A percentile compares a stretch with the other conserved stretches of the same genome.
Conservation (phyloP, 2,113 vertebrate genomes). For the Scortum barcoo region DNA sequence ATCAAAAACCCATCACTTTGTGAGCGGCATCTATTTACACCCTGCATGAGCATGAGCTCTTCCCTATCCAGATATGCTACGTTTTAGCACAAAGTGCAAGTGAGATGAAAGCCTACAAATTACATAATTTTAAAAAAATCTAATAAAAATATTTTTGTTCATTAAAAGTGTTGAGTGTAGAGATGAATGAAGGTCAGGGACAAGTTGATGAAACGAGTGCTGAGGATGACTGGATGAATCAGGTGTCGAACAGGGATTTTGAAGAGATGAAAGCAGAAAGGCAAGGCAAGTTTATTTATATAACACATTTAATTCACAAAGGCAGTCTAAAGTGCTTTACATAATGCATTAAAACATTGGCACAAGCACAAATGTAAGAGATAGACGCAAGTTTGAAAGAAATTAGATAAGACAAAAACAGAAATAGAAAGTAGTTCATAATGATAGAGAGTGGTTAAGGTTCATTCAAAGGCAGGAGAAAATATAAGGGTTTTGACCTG, state of each 20-base stretch:
- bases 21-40: conserved; percentile 32
- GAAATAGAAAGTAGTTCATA: background rate
- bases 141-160: conserved; percentile 7
- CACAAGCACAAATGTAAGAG: conserved; percentile 6
- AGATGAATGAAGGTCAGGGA: conserved; percentile 37
- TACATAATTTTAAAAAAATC: conserved; percentile 14
- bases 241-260: conserved; percentile 35
- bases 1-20: conserved; percentile 30
- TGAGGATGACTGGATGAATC: conserved; percentile 22
- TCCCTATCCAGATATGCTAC: conserved; percentile 6
- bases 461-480: conserved; percentile 9
- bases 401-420: background rate
- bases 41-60: conserved; percentile 20
- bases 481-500: background rate
- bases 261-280: conserved; percentile 53
- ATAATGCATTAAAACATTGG: conserved; percentile 31
- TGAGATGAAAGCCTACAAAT: conserved; percentile 39
- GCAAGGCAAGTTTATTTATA: conserved; percentile 55
- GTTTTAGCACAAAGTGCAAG: conserved; percentile 11
- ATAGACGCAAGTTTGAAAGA: background rate
- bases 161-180: conserved; percentile 15
- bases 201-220: conserved; percentile 32
- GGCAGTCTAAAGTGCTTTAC: conserved; percentile 36
- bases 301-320: conserved; percentile 40
- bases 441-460: background rate